Percentiles rank a stretch among this genome's conserved stretches.
phyloP scores from a whole-genome alignment of 2,113 vertebrate species.

The Bubo scandiacus region DNA sequence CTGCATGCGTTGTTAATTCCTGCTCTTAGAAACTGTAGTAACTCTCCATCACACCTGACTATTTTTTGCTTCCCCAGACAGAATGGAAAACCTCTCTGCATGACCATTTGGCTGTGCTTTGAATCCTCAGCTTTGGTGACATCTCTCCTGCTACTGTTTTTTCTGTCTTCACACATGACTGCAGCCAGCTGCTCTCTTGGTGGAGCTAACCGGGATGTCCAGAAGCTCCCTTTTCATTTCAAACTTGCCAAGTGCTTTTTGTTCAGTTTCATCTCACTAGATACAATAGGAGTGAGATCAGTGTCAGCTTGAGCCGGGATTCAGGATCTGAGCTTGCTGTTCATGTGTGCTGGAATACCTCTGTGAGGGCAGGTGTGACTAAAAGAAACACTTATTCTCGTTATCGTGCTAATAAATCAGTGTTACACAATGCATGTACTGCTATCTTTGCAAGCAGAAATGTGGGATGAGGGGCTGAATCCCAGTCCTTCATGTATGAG shows the following conservation, averaged over 20 bases:
- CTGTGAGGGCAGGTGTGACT: not conserved
- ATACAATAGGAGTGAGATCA: not conserved
- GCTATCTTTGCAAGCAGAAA: not conserved
- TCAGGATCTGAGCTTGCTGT: not conserved
- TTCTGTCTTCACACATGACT: not conserved
- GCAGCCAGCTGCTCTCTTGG: not conserved
- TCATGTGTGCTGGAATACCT: not conserved
- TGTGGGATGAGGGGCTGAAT: not conserved
- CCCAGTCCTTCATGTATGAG: not conserved
- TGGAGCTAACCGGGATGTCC: not conserved
- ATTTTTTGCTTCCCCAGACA: not conserved
- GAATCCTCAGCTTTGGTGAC: not conserved
- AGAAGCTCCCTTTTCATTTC: not conserved
- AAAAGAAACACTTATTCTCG: not conserved
- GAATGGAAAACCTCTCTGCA: not conserved
- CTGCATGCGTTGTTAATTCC: not conserved
- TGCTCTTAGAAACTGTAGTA: not conserved
- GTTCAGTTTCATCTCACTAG: not conserved
- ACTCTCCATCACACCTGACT: not conserved
- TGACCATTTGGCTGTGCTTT: not conserved
- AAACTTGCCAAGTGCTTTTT: not conserved
- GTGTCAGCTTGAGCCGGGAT: not conserved
- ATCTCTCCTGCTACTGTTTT: not conserved
- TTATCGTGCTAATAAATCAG: not conserved
- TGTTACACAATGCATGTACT: not conserved